Evolutionary conservation across 2,113 vertebrate species (phyloP).

Genomic region (Ellobius talpinus): DNA sequence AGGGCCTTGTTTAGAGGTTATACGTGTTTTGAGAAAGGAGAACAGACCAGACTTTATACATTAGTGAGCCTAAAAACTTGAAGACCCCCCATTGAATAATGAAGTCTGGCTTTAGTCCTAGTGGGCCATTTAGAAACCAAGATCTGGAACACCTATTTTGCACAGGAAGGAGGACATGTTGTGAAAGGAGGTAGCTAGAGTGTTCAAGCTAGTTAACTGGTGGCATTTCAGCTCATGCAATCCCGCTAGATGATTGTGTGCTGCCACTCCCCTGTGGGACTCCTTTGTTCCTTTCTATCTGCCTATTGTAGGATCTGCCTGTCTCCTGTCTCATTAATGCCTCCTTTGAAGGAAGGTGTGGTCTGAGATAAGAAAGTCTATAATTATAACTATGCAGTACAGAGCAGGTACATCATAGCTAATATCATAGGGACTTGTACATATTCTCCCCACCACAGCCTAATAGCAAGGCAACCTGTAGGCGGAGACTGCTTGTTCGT

Average conservation of each 20-base stretch:
- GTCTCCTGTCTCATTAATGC: slow-evolving; percentile 8
- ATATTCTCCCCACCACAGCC: not conserved
- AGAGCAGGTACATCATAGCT: not conserved
- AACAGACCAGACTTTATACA: not conserved
- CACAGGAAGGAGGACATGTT: not conserved
- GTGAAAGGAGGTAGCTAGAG: not conserved
- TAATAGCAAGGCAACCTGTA: not conserved
- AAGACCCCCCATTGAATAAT: not conserved
- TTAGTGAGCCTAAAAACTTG: not conserved
- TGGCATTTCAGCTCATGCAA: not conserved
- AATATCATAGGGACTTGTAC: not conserved
- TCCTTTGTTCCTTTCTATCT: not conserved
- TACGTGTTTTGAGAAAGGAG: not conserved
- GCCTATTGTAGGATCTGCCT: not conserved
- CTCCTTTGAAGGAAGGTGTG: not conserved
- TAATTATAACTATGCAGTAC: slow-evolving; percentile 5
- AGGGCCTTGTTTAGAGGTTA: not conserved
- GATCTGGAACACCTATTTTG: not conserved
- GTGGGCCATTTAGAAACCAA: not conserved
- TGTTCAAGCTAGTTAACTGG: not conserved
- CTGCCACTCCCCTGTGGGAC: not conserved
- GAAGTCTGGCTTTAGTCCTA: not conserved
- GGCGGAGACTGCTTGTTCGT: too few relatives aligned
- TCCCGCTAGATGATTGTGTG: not conserved
- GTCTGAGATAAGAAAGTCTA: slow-evolving; percentile 23